Evolutionary conservation across 1,140 invertebrate species (phyloP).

Genomic region (Aphelinus atriplicis): DNA sequence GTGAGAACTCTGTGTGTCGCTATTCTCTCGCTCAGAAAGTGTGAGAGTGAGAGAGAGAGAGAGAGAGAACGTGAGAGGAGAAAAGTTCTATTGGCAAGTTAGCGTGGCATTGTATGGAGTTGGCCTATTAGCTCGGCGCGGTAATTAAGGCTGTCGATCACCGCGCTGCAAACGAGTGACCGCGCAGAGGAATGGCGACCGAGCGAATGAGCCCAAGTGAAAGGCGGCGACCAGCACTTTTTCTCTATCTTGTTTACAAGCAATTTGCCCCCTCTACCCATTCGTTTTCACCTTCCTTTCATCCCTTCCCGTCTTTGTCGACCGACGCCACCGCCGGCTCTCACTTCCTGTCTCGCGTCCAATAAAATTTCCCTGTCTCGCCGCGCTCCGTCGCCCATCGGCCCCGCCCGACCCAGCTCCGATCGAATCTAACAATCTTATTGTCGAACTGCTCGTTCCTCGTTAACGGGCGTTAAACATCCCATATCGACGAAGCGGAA

Average conservation of each 20-base stretch:
- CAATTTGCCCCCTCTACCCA: not conserved
- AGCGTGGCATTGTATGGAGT: constrained; percentile 35
- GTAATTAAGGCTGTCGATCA: constrained; percentile 40
- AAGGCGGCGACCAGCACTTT: not conserved
- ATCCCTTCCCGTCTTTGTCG: not conserved
- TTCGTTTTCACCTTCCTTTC: not conserved
- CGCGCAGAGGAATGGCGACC: not conserved
- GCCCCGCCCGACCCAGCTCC: too few relatives aligned
- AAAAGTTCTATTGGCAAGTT: constrained; percentile 23
- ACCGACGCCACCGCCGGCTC: too few relatives aligned
- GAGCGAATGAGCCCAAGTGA: too few relatives aligned
- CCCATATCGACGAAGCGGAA: too few relatives aligned
- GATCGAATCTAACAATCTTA: too few relatives aligned
- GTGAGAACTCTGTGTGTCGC: not conserved
- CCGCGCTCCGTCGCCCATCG: too few relatives aligned
- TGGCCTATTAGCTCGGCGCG: constrained; percentile 26
- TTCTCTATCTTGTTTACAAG: constrained; percentile 7
- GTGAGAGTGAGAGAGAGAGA: too few relatives aligned
- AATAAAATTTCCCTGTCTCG: too few relatives aligned
- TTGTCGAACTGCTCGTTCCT: too few relatives aligned
- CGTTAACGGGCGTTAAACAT: too few relatives aligned
- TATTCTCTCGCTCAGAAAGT: not conserved
- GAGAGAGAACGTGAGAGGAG: not conserved
- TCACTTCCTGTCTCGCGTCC: too few relatives aligned
- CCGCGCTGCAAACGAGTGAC: not conserved